A percentile compares a stretch with the other conserved stretches of the same genome.
These are phyloP conservation scores for Chlamydotis undulata DNA, from an alignment of 2,113 vertebrate species.

Conservation along the genomic window DNA sequence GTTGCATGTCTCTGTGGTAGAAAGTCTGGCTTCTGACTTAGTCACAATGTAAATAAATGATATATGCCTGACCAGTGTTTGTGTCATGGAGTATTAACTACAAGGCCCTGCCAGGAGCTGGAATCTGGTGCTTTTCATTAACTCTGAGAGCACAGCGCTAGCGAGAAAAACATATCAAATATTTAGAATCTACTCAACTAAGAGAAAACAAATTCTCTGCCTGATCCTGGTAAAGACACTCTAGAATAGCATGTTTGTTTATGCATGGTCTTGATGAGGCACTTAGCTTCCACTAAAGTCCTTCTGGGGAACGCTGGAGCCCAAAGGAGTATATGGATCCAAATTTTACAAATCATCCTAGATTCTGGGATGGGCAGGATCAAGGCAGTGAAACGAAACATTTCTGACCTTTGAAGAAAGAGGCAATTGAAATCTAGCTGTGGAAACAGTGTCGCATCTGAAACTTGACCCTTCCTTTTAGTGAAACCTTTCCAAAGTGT, in stretches of 20 bases:
- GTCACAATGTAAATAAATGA: slow-evolving; percentile 32
- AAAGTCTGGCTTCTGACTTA: neutral
- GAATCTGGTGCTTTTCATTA: neutral
- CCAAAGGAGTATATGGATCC: neutral
- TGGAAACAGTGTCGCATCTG: neutral
- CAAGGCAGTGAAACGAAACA: neutral
- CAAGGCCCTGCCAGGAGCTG: neutral
- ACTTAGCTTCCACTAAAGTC: neutral
- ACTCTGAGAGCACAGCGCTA: slow-evolving; percentile 23
- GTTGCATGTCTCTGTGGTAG: neutral
- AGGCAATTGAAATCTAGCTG: neutral
- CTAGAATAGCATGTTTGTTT: neutral
- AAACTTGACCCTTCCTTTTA: neutral
- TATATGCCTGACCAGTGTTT: neutral
- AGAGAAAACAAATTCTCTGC: neutral
- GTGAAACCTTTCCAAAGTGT: neutral
- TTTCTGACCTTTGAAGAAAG: slow-evolving; percentile 14
- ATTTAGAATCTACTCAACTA: slow-evolving; percentile 25
- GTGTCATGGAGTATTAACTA: neutral
- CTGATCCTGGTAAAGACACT: neutral
- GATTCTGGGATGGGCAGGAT: neutral
- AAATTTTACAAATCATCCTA: neutral
- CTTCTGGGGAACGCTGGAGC: neutral
- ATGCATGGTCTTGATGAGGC: neutral
- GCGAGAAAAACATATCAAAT: neutral